These are phyloP conservation scores for Lobophora halterata DNA, from an alignment of 2,888 invertebrate species.

Conservation along the genomic window DNA sequence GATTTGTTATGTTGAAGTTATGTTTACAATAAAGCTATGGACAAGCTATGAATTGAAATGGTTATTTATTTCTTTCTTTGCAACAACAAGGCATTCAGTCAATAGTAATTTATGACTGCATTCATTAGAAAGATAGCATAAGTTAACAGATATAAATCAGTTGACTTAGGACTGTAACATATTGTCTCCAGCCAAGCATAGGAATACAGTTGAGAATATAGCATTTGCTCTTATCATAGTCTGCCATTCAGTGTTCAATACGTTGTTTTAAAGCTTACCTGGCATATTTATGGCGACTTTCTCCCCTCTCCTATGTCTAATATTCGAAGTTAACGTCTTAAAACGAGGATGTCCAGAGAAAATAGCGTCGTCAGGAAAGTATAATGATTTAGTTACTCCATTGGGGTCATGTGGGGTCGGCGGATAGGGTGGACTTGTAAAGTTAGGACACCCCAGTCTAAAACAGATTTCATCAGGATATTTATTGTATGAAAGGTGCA, in stretches of 20 bases:
- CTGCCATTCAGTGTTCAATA: too few relatives aligned
- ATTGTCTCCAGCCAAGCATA: too few relatives aligned
- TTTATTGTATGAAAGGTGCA: too few relatives aligned
- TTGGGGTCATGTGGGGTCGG: conserved; percentile 82
- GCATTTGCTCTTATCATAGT: too few relatives aligned
- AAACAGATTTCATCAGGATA: too few relatives aligned
- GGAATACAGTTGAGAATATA: too few relatives aligned
- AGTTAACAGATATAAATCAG: too few relatives aligned
- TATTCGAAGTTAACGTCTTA: conserved; percentile 95
- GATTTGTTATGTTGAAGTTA: too few relatives aligned
- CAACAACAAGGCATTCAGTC: neutral
- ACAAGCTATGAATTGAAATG: neutral
- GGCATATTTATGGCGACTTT: conserved; percentile 98
- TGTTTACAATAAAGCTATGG: too few relatives aligned
- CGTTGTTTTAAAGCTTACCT: conserved; percentile 77
- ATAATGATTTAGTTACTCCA: conserved; percentile 89
- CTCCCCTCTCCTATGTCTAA: conserved; percentile 93
- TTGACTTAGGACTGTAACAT: too few relatives aligned
- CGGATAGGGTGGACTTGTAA: conserved; percentile 87
- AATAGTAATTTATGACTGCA: too few relatives aligned
- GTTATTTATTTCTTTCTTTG: neutral
- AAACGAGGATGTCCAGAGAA: conserved; percentile 98
- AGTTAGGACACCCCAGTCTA: conserved; percentile 93
- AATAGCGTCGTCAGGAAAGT: conserved; percentile 97
- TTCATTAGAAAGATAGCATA: too few relatives aligned